These are phyloP conservation scores for Deilephila porcellus DNA, from an alignment of 2,888 invertebrate genomes.

Conservation along the genomic window DNA sequence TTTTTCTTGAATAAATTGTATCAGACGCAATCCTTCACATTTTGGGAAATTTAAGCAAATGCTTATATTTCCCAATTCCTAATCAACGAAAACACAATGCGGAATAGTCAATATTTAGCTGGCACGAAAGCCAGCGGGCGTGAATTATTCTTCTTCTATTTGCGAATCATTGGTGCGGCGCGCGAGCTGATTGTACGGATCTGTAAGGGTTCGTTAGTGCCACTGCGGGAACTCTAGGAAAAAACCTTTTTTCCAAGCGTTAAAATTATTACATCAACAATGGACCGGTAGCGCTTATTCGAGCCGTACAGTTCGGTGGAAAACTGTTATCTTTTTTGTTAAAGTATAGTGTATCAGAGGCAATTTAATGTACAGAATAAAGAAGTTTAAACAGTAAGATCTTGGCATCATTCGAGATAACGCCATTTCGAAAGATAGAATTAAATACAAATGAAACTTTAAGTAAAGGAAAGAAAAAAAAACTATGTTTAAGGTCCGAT, in stretches of 20 bases:
- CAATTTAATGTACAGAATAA: too few relatives aligned
- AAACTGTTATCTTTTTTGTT: conserved; percentile 17
- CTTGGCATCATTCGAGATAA: too few relatives aligned
- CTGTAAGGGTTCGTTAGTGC: conserved; percentile 23
- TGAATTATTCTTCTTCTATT: not conserved
- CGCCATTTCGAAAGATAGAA: too few relatives aligned
- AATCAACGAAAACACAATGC: not conserved
- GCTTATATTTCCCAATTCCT: not conserved
- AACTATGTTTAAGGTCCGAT: too few relatives aligned
- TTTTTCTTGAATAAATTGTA: too few relatives aligned
- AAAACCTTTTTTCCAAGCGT: conserved; percentile 35
- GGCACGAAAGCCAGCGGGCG: not conserved
- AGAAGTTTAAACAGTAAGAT: too few relatives aligned
- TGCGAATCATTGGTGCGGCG: not conserved
- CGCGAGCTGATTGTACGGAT: conserved; percentile 15
- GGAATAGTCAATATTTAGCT: not conserved
- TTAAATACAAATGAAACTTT: too few relatives aligned
- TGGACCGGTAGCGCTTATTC: conserved; percentile 27
- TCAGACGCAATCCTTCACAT: too few relatives aligned
- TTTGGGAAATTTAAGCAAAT: too few relatives aligned
- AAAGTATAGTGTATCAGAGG: not conserved
- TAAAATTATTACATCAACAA: conserved; percentile 47
- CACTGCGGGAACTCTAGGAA: conserved; percentile 18
- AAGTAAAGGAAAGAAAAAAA: too few relatives aligned
- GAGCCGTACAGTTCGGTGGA: conserved; percentile 22